phyloP scores from a whole-genome alignment of 2,797 vertebrate species.

The Coregonus ussuriensis region DNA sequence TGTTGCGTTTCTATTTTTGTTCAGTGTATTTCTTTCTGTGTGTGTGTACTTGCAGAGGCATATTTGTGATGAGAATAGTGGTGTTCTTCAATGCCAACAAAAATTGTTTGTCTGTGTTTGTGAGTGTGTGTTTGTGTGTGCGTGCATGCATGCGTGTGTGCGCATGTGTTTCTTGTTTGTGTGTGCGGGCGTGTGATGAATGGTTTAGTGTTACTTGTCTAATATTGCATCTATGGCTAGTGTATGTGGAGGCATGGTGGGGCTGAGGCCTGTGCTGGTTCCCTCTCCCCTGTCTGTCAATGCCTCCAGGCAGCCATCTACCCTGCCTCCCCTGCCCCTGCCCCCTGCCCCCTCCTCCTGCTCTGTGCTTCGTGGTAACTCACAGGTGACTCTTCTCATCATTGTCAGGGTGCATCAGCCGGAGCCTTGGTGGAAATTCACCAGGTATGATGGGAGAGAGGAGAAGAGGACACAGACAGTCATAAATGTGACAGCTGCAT shows the following conservation, averaged over 20 bases:
- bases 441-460: neutral
- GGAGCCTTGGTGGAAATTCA: neutral
- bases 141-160: neutral
- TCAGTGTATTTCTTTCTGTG: slow-evolving; percentile 9
- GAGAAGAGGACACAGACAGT: slow-evolving; percentile 16
- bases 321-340: neutral
- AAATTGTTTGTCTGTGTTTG: slow-evolving; percentile 13
- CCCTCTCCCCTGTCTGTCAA: neutral
- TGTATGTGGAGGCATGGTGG: neutral
- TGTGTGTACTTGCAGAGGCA: slow-evolving; percentile 15
- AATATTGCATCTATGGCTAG: slow-evolving; percentile 9
- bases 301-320: neutral
- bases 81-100: slow-evolving; percentile 4
- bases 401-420: slow-evolving; percentile 39
- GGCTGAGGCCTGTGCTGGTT: slow-evolving; percentile 26
- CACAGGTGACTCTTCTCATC: slow-evolving; percentile 59
- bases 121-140: slow-evolving; percentile 12
- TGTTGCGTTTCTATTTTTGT: slow-evolving; percentile 13
- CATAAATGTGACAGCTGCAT: slow-evolving; percentile 69
- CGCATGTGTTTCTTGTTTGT: slow-evolving; percentile 28
- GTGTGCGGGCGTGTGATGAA: slow-evolving; percentile 37
- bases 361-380: slow-evolving; percentile 43
- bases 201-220: slow-evolving; percentile 31
- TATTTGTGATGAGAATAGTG: slow-evolving; percentile 16
- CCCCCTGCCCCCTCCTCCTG: slow-evolving; percentile 23